phyloP scores from a whole-genome alignment of 2,113 vertebrate genomes.

The Psammodynastes pulverulentus region DNA sequence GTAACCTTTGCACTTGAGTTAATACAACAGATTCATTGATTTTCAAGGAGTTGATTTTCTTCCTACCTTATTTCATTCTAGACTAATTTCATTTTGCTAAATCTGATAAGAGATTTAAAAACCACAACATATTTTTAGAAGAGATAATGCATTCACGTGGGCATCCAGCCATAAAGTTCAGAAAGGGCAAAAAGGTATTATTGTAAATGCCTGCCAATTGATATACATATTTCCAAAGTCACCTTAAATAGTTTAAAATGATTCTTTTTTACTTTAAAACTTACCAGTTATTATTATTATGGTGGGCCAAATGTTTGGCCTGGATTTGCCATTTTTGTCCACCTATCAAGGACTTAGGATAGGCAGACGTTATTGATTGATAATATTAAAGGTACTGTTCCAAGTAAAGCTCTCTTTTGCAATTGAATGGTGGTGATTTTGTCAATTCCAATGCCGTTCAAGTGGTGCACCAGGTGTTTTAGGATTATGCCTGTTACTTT shows the following conservation, averaged over 20 bases:
- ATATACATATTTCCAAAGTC: conserved; percentile 63
- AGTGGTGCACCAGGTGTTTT: no score
- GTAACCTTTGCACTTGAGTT: background rate
- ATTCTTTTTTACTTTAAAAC: conserved; percentile 37
- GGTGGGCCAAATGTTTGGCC: no score
- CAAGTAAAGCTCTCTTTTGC: no score
- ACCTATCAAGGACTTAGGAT: background rate
- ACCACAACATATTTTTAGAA: conserved; percentile 47
- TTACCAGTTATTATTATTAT: conserved; percentile 21
- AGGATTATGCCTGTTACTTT: background rate
- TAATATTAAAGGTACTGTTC: background rate
- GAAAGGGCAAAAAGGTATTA: conserved; percentile 20
- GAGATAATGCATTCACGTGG: conserved; percentile 44
- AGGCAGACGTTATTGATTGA: background rate
- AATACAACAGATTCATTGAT: conserved; percentile 23
- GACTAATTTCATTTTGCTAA: conserved; percentile 49
- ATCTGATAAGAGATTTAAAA: conserved; percentile 48
- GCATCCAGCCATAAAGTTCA: conserved; percentile 56
- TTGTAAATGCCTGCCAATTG: conserved; percentile 53
- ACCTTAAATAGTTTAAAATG: conserved; percentile 46
- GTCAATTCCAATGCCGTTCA: no score
- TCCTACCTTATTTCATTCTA: conserved; percentile 10
- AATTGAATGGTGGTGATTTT: no score
- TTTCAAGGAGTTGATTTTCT: conserved; percentile 24
- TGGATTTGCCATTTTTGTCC: background rate